These are phyloP conservation scores for Piaya cayana DNA, from an alignment of 2,113 vertebrate genomes.

Conservation along the genomic window DNA sequence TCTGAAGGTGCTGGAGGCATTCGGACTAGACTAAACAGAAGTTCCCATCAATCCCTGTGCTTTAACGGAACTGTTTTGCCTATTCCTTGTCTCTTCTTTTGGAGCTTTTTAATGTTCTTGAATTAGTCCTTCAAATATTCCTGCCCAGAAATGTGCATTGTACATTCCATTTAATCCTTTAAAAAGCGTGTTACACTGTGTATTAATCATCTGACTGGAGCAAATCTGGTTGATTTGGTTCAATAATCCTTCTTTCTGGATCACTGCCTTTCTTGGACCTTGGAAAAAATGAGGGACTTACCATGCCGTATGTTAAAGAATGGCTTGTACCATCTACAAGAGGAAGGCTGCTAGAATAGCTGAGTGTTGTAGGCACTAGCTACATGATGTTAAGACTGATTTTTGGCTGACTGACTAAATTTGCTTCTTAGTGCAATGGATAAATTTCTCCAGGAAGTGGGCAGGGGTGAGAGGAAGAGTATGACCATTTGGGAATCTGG, in stretches of 20 bases:
- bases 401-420: too few relatives aligned
- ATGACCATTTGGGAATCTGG: not conserved
- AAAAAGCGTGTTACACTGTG: conserved; percentile 6
- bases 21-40: not conserved
- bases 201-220: conserved; percentile 70
- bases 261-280: conserved; percentile 50
- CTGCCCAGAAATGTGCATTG: conserved; percentile 40
- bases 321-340: not conserved
- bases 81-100: not conserved
- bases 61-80: not conserved
- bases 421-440: not conserved
- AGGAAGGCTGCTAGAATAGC: not conserved
- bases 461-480: not conserved
- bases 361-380: not conserved
- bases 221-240: conserved; percentile 55
- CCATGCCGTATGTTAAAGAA: not conserved
- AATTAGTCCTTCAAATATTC: conserved; percentile 11
- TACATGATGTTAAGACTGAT: not conserved
- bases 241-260: conserved; percentile 56
- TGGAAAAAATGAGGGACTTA: conserved; percentile 18
- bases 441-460: not conserved
- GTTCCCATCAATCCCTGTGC: not conserved
- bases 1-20: not conserved
- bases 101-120: not conserved
- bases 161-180: conserved; percentile 48